Evolutionary conservation across 2,113 vertebrate species (phyloP), one percentile per base, ranked within the genome.

Genomic region (Rhinolophus sinicus): DNA sequence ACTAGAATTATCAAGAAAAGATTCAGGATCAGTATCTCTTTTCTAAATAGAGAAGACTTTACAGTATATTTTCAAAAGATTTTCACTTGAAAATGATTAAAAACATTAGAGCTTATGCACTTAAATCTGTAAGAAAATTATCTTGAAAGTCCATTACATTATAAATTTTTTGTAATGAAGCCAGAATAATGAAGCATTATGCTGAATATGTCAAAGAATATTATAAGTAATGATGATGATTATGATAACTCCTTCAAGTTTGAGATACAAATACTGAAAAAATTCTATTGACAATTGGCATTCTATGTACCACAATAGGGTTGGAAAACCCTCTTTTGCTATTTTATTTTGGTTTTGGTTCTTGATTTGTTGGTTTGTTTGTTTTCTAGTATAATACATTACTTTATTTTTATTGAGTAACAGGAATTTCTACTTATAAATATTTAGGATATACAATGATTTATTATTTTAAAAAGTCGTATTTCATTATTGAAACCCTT

Each of bases 331-430:
- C 19, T 75, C 1, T 67, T 86, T 72, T 56, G 28, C 52, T 88
- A 64, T 78, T 92, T 96, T 85, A 58, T 65, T 58, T 90, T 73
- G 24, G 10, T 77, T 85, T 62, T 58, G 18, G 35, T 88, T 80
- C 8, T 82, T 35, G 15, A 30, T 33, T 58, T 30, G 21, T 81
- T 65, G n/a, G 4, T 67, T 85, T 56, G 30, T n/a, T 70, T 83
- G 30, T 19, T 28, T 94, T 60, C 16, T 12, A 69, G 2, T 19
- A 64, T 90, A 52, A 73, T 50, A 35, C 3, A 65, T 6, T 14
- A 93, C 33, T 60, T 88, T 65, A 80, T 90, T 90, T 90, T 72
- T 33, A 90, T 40, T 94, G 44, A 54, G 3, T 73, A 22, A 35
- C 12, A 89, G 18, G 19, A 89, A 82, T 95, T 50, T 81, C 56